phyloP scores from a whole-genome alignment of 2,888 invertebrate genomes.

The Tetragnatha montana region DNA sequence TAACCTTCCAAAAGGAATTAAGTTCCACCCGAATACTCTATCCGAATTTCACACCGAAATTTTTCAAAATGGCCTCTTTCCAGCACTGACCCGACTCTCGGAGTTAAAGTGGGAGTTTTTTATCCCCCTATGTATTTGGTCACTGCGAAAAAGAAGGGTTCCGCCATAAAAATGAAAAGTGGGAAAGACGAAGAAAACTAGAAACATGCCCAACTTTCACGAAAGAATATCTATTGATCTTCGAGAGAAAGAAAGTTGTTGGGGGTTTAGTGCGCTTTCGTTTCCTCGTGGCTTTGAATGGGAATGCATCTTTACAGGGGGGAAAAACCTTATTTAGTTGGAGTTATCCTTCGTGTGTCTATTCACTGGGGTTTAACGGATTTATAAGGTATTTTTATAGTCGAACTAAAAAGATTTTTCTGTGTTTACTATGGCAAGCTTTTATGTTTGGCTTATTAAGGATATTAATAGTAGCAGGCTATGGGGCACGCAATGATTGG shows the following conservation, averaged over 20 bases:
- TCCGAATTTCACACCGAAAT: neutral
- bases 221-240: conserved; percentile 47
- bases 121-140: conserved; percentile 20
- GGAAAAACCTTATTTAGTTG: conserved; percentile 47
- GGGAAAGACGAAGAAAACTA: neutral
- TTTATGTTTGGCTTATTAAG: too few relatives aligned
- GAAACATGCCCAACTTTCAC: conserved; percentile 31
- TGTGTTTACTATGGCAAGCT: too few relatives aligned
- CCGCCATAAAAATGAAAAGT: conserved; percentile 45
- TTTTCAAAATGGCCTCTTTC: conserved; percentile 2
- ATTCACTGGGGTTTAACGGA: conserved; percentile 27
- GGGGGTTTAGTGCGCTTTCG: conserved; percentile 46
- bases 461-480: too few relatives aligned
- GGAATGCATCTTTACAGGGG: conserved; percentile 19
- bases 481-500: too few relatives aligned
- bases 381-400: too few relatives aligned
- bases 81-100: conserved; percentile 8
- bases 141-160: conserved; percentile 11
- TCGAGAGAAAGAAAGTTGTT: conserved; percentile 27
- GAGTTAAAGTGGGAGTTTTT: conserved; percentile 17
- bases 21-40: too few relatives aligned
- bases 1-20: too few relatives aligned
- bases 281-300: conserved; percentile 29
- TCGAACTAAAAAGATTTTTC: too few relatives aligned
- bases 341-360: conserved; percentile 45